Percentiles rank a stretch among this genome's conserved stretches.
Evolutionary conservation across 2,797 vertebrate genomes (phyloP).

Genomic region (Neostethus bicornis): DNA sequence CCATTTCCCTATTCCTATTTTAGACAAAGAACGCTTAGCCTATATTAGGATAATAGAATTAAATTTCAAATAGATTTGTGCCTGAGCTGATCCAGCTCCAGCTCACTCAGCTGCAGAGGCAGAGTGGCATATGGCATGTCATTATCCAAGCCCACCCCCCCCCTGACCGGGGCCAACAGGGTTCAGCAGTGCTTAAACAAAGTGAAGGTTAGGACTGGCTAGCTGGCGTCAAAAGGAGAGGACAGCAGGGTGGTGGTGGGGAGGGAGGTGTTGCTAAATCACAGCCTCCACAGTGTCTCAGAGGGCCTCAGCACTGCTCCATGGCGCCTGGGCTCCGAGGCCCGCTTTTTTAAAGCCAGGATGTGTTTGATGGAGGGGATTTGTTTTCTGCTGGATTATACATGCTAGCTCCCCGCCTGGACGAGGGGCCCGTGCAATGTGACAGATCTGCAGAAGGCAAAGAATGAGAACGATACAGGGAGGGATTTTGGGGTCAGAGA

Average conservation of each 20-base stretch:
- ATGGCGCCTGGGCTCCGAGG: constrained; percentile 65
- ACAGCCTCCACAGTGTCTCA: constrained; percentile 62
- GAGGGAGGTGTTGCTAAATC: constrained; percentile 42
- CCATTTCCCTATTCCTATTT: constrained; percentile 72
- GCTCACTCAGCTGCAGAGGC: constrained; percentile 68
- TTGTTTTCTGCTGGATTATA: constrained; percentile 77
- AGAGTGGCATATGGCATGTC: constrained; percentile 75
- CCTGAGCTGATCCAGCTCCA: constrained; percentile 54
- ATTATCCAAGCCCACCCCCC: constrained; percentile 70
- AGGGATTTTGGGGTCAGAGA: constrained; percentile 70
- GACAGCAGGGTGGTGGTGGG: constrained; percentile 41
- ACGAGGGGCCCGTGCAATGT: constrained; percentile 65
- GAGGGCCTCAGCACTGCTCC: constrained; percentile 61
- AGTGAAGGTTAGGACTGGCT: constrained; percentile 75
- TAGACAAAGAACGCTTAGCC: constrained; percentile 69
- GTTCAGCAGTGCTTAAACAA: constrained; percentile 81
- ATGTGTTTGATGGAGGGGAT: constrained; percentile 71
- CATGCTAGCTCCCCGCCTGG: constrained; percentile 63
- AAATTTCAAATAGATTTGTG: constrained; percentile 78
- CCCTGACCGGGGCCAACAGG: constrained; percentile 67
- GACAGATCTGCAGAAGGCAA: constrained; percentile 63
- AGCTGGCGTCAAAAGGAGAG: constrained; percentile 65
- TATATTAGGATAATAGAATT: constrained; percentile 79
- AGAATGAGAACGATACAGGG: constrained; percentile 50
- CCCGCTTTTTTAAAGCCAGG: constrained; percentile 68